These are phyloP conservation scores for Lymantria dispar DNA, from an alignment of 2,888 invertebrate genomes.

Conservation along the genomic window DNA sequence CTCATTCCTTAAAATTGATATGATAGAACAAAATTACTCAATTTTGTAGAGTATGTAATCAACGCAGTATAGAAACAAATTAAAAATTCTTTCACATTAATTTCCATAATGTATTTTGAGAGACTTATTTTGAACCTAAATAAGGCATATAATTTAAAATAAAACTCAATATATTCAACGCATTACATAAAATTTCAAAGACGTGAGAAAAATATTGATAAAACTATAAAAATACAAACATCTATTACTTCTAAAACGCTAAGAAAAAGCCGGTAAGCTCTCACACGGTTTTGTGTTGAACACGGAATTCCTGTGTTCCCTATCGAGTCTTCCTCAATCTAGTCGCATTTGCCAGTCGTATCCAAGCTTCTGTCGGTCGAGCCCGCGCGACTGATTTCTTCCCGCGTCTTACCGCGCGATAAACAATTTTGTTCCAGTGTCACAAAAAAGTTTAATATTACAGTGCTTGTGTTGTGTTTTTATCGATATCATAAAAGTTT, in stretches of 20 bases:
- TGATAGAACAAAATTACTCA: no score
- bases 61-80: no score
- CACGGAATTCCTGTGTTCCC: slow-evolving; percentile 21
- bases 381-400: slow-evolving; percentile 32
- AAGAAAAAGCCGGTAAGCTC: neutral
- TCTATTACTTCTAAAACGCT: neutral
- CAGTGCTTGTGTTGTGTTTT: slow-evolving; percentile 34
- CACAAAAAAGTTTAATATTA: slow-evolving; percentile 25
- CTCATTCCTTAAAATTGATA: no score
- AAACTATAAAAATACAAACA: neutral
- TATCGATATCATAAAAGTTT: slow-evolving; percentile 16
- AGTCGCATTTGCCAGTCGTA: slow-evolving; percentile 33
- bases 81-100: no score
- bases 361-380: slow-evolving; percentile 29
- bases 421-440: slow-evolving; percentile 28
- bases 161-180: no score
- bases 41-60: no score
- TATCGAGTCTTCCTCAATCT: slow-evolving; percentile 13
- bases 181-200: no score
- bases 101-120: no score
- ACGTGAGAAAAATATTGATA: neutral
- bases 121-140: no score
- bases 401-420: slow-evolving; percentile 22
- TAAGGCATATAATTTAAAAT: no score
- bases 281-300: slow-evolving; percentile 8